Evolutionary conservation across 2,888 invertebrate species (phyloP), one percentile per base, ranked within the genome.

Genomic region (Myopa tessellatipennis): DNA sequence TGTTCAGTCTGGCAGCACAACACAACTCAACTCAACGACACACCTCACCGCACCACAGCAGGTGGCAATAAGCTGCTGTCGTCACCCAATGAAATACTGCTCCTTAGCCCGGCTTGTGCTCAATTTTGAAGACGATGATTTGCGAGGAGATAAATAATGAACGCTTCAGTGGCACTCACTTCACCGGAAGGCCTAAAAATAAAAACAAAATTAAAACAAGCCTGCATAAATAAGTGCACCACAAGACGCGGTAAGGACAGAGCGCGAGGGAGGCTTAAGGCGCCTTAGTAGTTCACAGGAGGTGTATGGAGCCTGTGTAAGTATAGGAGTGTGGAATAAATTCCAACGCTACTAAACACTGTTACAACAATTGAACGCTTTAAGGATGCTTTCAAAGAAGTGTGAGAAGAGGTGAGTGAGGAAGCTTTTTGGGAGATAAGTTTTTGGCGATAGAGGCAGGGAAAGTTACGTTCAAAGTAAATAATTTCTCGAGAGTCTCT

Each of bases 101-200:
- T 63, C 50, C 65, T 65, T 52, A 63, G 36, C 36, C 36, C 65
- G 40, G 36, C 74, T 65, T 74, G 65, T 65, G 36, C 65, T 65
- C 36, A 26, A 74, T 74, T 74, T 74, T 74, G 40, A 63, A 65
- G 74, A 74, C 50, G 74, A 65, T 74, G 63, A 52, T 74, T 74
- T 74, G 65, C 52, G 52, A 60, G 65, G n/a, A 10, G 50, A 74
- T 71, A 60, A 36, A 71, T 74, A 65, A 74, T 63, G 63, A 65
- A 74, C 36, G 74, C 52, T 18, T 58, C 40, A 58, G 58, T 71
- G 26, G 70, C 16, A 34, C 14, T 12, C 58, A 18, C 67, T 55
- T 50, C 26, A 36, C 36, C 58, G 3, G n/a, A 14, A 61, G 10
- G n/a, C 18, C 8, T 61, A 10, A 34, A 61, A 26, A 34, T 61